Percentiles rank a stretch among this genome's conserved stretches.
Evolutionary conservation across 2,113 vertebrate species (phyloP).

Genomic region (Patagioenas fasciata): DNA sequence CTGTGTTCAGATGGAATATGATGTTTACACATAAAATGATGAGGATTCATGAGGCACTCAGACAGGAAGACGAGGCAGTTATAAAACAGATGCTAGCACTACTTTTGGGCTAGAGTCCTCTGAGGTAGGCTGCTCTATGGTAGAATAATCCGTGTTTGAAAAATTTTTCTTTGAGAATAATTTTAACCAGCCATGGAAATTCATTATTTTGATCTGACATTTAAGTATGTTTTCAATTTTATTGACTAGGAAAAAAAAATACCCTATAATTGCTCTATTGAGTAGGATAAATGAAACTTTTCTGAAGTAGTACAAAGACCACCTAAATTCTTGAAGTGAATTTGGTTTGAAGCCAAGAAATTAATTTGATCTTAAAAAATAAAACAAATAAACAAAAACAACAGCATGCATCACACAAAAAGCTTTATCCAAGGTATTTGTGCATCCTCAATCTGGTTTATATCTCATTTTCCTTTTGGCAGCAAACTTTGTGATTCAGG

Average conservation of each 20-base stretch:
- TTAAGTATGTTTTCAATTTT: conserved; percentile 7
- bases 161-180: conserved; percentile 17
- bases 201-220: conserved; percentile 21
- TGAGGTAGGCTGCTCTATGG: background rate
- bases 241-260: background rate
- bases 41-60: conserved; percentile 33
- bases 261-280: background rate
- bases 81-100: conserved; percentile 33
- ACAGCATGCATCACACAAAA: background rate
- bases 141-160: background rate
- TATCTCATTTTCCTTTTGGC: background rate
- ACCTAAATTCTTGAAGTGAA: background rate
- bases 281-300: conserved; percentile 15
- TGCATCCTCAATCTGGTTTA: background rate
- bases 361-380: background rate
- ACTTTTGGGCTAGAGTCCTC: background rate
- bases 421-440: background rate
- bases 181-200: conserved; percentile 13
- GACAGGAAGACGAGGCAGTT: conserved; percentile 18
- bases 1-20: conserved; percentile 30
- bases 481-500: background rate
- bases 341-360: conserved; percentile 1
- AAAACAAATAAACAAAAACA: background rate
- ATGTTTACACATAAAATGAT: conserved; percentile 51
- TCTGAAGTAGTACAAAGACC: background rate